phyloP scores from a whole-genome alignment of 2,888 invertebrate species.

The Catocala sponsa region DNA sequence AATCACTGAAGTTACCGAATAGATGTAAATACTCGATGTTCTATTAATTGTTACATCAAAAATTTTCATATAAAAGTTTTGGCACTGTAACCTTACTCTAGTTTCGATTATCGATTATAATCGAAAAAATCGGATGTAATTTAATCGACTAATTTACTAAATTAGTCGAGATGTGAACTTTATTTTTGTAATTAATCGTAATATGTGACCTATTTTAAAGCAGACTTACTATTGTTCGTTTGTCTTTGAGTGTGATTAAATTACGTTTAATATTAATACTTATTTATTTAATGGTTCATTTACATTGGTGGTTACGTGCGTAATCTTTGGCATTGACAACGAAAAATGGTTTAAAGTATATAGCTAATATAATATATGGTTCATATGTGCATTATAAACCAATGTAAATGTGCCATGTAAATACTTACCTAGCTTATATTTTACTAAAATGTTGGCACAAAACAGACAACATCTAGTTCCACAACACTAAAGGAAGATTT shows the following conservation, averaged over 20 bases:
- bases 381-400: constrained; percentile 1
- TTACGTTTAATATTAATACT: constrained; percentile 5
- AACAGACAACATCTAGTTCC: constrained; percentile 46
- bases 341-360: too few species aligned
- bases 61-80: constrained; percentile 36
- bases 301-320: constrained; percentile 6
- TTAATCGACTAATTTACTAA: too few species aligned
- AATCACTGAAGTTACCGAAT: constrained; percentile 8
- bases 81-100: constrained; percentile 31
- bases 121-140: neutral
- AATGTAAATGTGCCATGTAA: constrained; percentile 13
- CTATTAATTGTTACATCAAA: constrained; percentile 19
- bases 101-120: constrained; percentile 7
- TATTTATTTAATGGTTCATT: constrained; percentile 14
- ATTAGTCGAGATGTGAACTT: too few species aligned
- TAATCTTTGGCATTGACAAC: constrained; percentile 4
- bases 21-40: constrained; percentile 8
- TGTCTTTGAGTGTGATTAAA: constrained; percentile 10
- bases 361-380: too few species aligned
- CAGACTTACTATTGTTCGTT: constrained; percentile 24
- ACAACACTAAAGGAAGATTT: constrained; percentile 44
- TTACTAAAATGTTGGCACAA: constrained; percentile 51
- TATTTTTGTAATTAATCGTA: too few species aligned
- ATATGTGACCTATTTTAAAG: constrained; percentile 18
- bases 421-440: constrained; percentile 30